Percentiles rank a stretch among this genome's conserved stretches.
These are phyloP conservation scores for Propithecus deckenii DNA, from an alignment of 2,797 vertebrate species.

Conservation along the genomic window DNA sequence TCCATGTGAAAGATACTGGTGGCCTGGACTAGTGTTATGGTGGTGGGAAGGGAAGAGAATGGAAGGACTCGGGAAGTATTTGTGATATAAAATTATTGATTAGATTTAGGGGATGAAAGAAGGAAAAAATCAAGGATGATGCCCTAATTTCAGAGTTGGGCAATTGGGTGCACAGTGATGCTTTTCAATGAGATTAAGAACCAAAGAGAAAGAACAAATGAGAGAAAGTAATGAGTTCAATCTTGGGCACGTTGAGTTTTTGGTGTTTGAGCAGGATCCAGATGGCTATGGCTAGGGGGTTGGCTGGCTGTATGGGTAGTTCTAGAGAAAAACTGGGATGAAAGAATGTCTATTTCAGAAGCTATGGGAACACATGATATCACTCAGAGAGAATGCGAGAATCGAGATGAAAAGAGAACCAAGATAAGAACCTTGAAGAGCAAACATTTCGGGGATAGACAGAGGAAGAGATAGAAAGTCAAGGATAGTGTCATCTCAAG, in stretches of 20 bases:
- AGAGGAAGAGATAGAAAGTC: background rate
- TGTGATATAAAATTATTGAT: background rate
- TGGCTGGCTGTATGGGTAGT: background rate
- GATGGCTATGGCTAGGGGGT: background rate
- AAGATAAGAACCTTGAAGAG: background rate
- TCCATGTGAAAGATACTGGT: background rate
- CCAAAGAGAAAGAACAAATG: background rate
- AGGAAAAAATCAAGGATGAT: background rate
- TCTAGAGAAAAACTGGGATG: background rate
- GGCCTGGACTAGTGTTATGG: background rate
- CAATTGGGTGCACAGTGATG: background rate
- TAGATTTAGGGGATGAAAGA: accelerated
- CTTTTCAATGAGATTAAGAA: background rate
- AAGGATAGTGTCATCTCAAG: background rate
- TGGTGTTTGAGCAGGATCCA: background rate
- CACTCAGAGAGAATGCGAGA: background rate
- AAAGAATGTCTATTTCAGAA: background rate
- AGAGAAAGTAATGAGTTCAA: background rate
- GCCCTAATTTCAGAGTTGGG: background rate
- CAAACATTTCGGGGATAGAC: background rate
- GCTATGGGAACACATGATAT: background rate
- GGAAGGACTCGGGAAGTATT: background rate
- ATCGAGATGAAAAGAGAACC: background rate
- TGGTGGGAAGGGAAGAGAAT: background rate
- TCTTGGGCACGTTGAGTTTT: background rate